Base-by-base conservation (phyloP, 1,140 invertebrate genomes). In the Bombus turneri region DNA sequence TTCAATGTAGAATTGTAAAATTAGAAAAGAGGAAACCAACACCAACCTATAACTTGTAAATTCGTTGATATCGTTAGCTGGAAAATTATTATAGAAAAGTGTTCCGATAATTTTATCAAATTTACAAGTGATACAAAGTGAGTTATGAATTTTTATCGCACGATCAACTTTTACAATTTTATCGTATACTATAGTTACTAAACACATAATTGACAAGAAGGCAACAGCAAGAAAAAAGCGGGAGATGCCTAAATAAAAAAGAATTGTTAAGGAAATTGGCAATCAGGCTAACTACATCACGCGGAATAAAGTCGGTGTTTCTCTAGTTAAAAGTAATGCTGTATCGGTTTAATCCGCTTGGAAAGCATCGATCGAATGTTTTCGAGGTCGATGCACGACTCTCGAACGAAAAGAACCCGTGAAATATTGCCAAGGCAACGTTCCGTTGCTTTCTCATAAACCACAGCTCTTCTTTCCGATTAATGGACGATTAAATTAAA, bases 401-500 rank as follows among this genome's bases (percentile, higher is more conserved):
- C 5, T 34, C 31, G 41, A 47, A 25, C 25, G 39, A 72, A 43
- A 66, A 69, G 59, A 81, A 31, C 47, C 28, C 18, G 6, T 81
- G 37, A 81, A 57, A 72, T 81, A 81, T 81, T 25, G 47, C 47
- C 6, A 10, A 53, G 64, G 10, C 41, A 39, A 43, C 39, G 76
- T 43, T 43, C n/a, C 62, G 39, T n/a, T 34, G 41, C 43, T 72
- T 57, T 34, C 8, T 47, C 25, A 37, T 47, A 53, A 80, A 80
- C 47, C 66, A 34, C 6, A 28, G 10, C 41, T n/a, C 39, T 47
- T 47, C 34, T 43, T 41, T 13, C 41, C 62, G 41, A 71, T 37
- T 71, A 71, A 71, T 39, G 43, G 34, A 28, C 66, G 78, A 80
- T 80, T 53, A 71, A 47, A 80, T 80, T 80, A 80, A 80, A 71